Conservation (phyloP, 2,797 vertebrate species). For the Helostoma temminkii region DNA sequence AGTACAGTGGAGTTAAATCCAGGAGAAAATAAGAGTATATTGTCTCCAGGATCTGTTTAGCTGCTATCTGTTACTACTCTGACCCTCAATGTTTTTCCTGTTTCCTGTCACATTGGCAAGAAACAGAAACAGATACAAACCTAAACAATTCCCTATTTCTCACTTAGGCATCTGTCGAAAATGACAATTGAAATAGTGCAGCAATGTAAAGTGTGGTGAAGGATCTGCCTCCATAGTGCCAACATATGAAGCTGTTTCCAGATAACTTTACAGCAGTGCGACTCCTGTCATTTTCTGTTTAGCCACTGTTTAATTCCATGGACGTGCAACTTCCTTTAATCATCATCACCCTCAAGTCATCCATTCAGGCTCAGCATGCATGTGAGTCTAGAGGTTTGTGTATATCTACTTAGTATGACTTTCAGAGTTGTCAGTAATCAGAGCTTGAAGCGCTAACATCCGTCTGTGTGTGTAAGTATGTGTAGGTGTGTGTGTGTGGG, state of each 20-base stretch:
- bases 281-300: conserved; percentile 65
- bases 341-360: conserved; percentile 58
- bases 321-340: conserved; percentile 70
- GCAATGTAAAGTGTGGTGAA: conserved; percentile 29
- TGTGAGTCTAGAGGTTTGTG: conserved; percentile 26
- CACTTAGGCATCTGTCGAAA: conserved; percentile 11
- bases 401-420: conserved; percentile 52
- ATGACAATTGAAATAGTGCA: conserved; percentile 33
- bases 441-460: conserved; percentile 47
- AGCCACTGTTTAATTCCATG: conserved; percentile 61
- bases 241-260: conserved; percentile 44
- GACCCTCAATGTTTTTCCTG: conserved; percentile 29
- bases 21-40: conserved; percentile 53
- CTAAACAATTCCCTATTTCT: conserved; percentile 1
- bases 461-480: conserved; percentile 21
- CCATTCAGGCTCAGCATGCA: conserved; percentile 31
- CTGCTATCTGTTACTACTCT: conserved; percentile 36
- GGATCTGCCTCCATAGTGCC: conserved; percentile 41
- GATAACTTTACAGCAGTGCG: conserved; percentile 66
- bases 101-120: conserved; percentile 16
- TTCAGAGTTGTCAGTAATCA: conserved; percentile 62
- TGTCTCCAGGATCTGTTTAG: conserved; percentile 45
- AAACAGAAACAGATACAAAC: conserved; percentile 10
- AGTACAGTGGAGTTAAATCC: conserved; percentile 63
- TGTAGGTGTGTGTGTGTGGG: conserved; percentile 20